Evolutionary conservation across 2,797 vertebrate genomes (phyloP).

Genomic region (Denticeps clupeoides): DNA sequence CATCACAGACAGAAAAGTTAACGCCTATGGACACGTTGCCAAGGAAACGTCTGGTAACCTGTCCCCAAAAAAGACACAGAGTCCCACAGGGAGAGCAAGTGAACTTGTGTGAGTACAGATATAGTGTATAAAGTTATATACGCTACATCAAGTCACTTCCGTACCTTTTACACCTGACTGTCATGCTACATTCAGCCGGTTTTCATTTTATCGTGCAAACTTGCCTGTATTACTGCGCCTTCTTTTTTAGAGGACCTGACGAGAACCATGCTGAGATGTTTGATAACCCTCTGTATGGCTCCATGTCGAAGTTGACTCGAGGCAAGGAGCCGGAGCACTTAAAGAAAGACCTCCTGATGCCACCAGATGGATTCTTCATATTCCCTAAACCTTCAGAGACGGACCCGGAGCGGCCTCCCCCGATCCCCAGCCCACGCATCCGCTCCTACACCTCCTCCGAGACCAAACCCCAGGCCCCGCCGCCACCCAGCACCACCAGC

Average conservation of each 20-base stretch:
- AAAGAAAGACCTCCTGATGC: constrained; percentile 53
- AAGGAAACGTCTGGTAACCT: constrained; percentile 58
- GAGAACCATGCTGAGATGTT: constrained; percentile 73
- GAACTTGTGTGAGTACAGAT: constrained; percentile 60
- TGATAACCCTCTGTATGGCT: constrained; percentile 92
- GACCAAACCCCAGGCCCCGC: constrained; percentile 45
- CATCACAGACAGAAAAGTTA: constrained; percentile 50
- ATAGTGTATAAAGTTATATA: too few relatives aligned
- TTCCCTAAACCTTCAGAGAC: constrained; percentile 54
- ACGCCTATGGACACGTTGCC: constrained; percentile 38
- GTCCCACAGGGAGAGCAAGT: constrained; percentile 44
- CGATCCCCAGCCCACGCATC: constrained; percentile 64
- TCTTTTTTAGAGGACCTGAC: too few relatives aligned
- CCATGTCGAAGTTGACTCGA: constrained; percentile 47
- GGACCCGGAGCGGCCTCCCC: constrained; percentile 47
- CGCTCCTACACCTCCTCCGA: constrained; percentile 81
- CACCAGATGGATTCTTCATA: constrained; percentile 42
- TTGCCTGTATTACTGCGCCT: too few relatives aligned
- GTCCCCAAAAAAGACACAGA: constrained; percentile 58
- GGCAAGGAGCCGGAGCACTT: constrained; percentile 63
- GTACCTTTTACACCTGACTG: not conserved
- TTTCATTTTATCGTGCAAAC: constrained; percentile 16
- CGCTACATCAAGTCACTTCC: too few relatives aligned
- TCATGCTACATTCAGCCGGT: too few relatives aligned
- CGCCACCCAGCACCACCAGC: constrained; percentile 26